phyloP scores from a whole-genome alignment of 1,140 invertebrate genomes.

The Heliconius hewitsoni region DNA sequence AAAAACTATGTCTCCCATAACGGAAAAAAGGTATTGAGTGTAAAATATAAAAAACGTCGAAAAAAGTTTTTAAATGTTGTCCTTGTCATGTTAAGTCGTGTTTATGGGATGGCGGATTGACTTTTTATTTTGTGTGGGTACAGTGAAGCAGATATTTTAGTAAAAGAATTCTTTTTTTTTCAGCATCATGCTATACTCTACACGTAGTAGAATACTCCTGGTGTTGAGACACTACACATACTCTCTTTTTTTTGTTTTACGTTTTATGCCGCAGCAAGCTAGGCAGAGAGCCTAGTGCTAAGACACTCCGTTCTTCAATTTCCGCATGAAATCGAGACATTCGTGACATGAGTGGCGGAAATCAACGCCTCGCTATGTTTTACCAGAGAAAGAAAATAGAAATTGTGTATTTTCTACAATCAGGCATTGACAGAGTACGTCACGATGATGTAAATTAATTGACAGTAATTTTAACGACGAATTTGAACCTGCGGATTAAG shows the following conservation, averaged over 20 bases:
- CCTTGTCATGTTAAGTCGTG: slow-evolving; percentile 43
- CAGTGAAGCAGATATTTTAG: slow-evolving; percentile 21
- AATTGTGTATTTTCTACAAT: too few species aligned
- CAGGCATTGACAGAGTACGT: too few species aligned
- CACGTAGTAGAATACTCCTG: neutral
- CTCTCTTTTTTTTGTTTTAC: neutral
- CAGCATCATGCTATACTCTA: neutral
- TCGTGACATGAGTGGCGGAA: neutral
- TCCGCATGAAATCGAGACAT: neutral
- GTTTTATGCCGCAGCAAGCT: neutral
- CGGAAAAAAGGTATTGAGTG: slow-evolving; percentile 43
- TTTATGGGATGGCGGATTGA: slow-evolving; percentile 46
- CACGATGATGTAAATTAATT: neutral
- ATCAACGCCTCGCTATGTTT: neutral
- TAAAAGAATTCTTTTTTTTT: neutral
- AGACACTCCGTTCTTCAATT: too few species aligned
- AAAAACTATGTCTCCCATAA: slow-evolving; percentile 36
- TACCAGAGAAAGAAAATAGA: neutral
- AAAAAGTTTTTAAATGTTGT: slow-evolving; percentile 35
- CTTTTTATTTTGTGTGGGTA: slow-evolving; percentile 33
- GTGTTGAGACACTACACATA: neutral
- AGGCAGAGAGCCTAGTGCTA: neutral
- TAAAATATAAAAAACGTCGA: slow-evolving; percentile 31
- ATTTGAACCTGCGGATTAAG: too few species aligned
- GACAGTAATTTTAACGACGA: neutral